Evolutionary conservation across 2,888 invertebrate genomes (phyloP).

Genomic region (Habrosyne pyritoides): DNA sequence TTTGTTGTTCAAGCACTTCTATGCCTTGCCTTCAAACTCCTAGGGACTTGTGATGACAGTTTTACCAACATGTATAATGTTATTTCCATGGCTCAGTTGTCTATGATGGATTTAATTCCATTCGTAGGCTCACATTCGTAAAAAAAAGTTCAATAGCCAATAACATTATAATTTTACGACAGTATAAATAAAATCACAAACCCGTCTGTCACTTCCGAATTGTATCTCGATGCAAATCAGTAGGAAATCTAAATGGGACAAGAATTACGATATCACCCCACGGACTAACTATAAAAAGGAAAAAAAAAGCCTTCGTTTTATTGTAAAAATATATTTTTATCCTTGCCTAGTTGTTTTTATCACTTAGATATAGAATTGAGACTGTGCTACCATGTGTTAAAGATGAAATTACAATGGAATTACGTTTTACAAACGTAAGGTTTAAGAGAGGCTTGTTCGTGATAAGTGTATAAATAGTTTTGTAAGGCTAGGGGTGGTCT

Average conservation of each 20-base stretch:
- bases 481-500: conserved; percentile 64
- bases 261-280: conserved; percentile 49
- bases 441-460: conserved; percentile 34
- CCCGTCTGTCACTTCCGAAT: conserved; percentile 46
- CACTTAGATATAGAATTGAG: conserved; percentile 10
- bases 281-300: conserved; percentile 33
- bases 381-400: conserved; percentile 18
- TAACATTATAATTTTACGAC: conserved; percentile 40
- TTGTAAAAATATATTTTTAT: conserved; percentile 23
- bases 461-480: conserved; percentile 52
- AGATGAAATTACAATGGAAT: conserved; percentile 17
- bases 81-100: too few species aligned
- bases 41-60: too few species aligned
- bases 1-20: too few species aligned
- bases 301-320: conserved; percentile 20
- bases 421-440: conserved; percentile 20
- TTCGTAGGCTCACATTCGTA: conserved; percentile 17
- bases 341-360: conserved; percentile 10
- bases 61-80: too few species aligned
- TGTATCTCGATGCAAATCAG: conserved; percentile 57
- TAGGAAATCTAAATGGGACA: conserved; percentile 35
- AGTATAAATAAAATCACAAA: conserved; percentile 23
- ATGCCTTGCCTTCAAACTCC: too few species aligned
- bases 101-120: too few species aligned
- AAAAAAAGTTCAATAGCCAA: conserved; percentile 38